These are phyloP conservation scores for Mythimna pallens DNA, from an alignment of 2,888 invertebrate genomes.

Conservation along the genomic window DNA sequence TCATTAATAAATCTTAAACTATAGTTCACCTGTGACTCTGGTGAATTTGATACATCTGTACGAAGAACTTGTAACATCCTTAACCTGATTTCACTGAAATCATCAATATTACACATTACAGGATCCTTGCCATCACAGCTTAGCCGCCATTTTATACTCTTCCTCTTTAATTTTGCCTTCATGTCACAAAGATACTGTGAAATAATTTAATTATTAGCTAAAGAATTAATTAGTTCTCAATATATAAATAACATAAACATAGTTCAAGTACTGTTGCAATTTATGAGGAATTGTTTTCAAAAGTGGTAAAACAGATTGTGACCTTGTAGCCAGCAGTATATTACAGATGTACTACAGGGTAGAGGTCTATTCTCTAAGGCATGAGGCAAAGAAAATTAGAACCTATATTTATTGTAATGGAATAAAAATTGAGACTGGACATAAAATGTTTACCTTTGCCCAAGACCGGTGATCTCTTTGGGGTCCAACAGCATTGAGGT, in stretches of 20 bases:
- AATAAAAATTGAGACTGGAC: too few species aligned
- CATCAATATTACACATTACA: slow-evolving; percentile 58
- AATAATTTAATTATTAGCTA: background rate
- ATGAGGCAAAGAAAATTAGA: too few species aligned
- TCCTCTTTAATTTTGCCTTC: slow-evolving; percentile 60
- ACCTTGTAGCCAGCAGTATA: too few species aligned
- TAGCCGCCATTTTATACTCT: slow-evolving; percentile 58
- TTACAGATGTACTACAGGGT: too few species aligned
- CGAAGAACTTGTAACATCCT: slow-evolving; percentile 60
- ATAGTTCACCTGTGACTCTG: slow-evolving; percentile 23
- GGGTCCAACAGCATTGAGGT: slow-evolving; percentile 27
- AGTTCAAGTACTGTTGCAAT: too few species aligned
- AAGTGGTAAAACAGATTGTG: too few species aligned
- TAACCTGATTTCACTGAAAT: slow-evolving; percentile 57
- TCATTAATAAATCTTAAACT: background rate
- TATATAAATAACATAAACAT: too few species aligned
- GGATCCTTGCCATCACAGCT: slow-evolving; percentile 56
- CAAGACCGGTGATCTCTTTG: slow-evolving; percentile 20
- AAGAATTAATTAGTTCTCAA: too few species aligned
- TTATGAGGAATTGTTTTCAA: too few species aligned
- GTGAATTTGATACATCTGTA: slow-evolving; percentile 7
- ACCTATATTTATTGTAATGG: too few species aligned
- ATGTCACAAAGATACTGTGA: slow-evolving; percentile 61
- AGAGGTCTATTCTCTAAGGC: too few species aligned
- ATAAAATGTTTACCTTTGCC: slow-evolving; percentile 12